Percentiles rank a stretch among this genome's conserved stretches.
phyloP scores from a whole-genome alignment of 2,888 invertebrate genomes.

The Andrena fulva region DNA sequence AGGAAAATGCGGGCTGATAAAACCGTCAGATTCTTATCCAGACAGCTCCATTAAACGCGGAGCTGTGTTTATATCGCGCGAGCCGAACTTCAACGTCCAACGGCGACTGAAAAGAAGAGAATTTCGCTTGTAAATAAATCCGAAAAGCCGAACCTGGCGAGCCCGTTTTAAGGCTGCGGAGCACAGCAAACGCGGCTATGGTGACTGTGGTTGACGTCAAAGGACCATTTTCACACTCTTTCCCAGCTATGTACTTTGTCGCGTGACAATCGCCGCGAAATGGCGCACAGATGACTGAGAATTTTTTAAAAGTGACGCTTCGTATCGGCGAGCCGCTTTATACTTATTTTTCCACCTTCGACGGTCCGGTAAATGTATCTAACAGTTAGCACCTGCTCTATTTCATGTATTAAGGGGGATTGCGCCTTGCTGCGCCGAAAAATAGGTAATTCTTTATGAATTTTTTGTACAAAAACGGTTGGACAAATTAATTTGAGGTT shows the following conservation, averaged over 20 bases:
- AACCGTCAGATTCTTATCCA: background rate
- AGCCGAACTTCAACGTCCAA: background rate
- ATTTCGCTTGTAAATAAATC: constrained; percentile 50
- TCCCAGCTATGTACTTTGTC: constrained; percentile 20
- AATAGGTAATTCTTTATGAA: too few relatives aligned
- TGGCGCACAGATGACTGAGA: constrained; percentile 7
- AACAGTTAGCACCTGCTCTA: background rate
- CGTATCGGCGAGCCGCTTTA: background rate
- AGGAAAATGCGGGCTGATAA: background rate
- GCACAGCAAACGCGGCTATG: constrained; percentile 15
- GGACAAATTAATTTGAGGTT: too few relatives aligned
- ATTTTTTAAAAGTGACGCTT: constrained; percentile 31
- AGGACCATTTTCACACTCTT: constrained; percentile 57
- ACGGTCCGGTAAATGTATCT: background rate
- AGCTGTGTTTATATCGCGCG: background rate
- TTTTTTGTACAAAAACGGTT: too few relatives aligned
- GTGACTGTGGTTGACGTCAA: constrained; percentile 50
- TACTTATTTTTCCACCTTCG: background rate
- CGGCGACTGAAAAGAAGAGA: background rate
- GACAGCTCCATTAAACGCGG: background rate
- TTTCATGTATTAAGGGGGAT: background rate
- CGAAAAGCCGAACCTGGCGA: constrained; percentile 20
- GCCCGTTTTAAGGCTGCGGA: constrained; percentile 37
- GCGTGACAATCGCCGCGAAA: constrained; percentile 19
- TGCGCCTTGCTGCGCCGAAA: too few relatives aligned